Base-by-base conservation (phyloP, 1,140 invertebrate species). In the Anagrus nilaparvatae region DNA sequence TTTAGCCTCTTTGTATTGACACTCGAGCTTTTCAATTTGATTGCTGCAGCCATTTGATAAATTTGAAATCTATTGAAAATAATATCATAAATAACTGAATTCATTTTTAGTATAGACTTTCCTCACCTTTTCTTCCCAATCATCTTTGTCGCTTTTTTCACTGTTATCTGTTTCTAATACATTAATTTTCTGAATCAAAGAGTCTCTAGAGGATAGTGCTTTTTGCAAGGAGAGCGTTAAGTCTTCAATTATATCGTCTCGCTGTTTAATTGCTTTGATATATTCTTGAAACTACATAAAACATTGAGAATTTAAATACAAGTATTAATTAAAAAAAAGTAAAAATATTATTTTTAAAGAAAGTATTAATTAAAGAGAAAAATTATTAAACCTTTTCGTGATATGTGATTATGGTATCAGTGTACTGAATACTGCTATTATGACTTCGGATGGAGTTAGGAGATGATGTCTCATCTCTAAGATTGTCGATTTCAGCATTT, bases 401-500 rank as follows among this genome's bases (percentile, higher is more conserved):
- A 49, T 66, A 69, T 2, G 54, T 48, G 9, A 48, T 46, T 36
- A 62, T 46, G n/a, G 61, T 29, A 44, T 66, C 59, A 48, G 50
- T 56, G 9, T 50, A 52, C 19, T 55, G 56, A 38, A 56, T 49
- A 48, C 58, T 61, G 25, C 61, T 67, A 23, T 49, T 58, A 17
- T 60, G 63, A 40, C 64, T 67, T 39, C 64, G 63, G 1, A 61
- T 61, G 1, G 65, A 69, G 37, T 59, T 61, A n/a, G 62, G 59
- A 13, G 66, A 67, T 3, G 52, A 62, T 4, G 56, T 44, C 37
- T 66, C 63, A 9, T 52, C 58, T 43, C 59, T 54, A 12, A 65
- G 45, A 31, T 61, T 53, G 48, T 69, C 64, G 31, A 66, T 58
- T 44, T 69, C 63, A n/a, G 60, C 62, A 40, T 58, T 46, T 6